Evolutionary conservation across 2,113 vertebrate genomes (phyloP), one percentile per base, ranked within the genome.

Genomic region (Dunckerocampus dactyliophorus): DNA sequence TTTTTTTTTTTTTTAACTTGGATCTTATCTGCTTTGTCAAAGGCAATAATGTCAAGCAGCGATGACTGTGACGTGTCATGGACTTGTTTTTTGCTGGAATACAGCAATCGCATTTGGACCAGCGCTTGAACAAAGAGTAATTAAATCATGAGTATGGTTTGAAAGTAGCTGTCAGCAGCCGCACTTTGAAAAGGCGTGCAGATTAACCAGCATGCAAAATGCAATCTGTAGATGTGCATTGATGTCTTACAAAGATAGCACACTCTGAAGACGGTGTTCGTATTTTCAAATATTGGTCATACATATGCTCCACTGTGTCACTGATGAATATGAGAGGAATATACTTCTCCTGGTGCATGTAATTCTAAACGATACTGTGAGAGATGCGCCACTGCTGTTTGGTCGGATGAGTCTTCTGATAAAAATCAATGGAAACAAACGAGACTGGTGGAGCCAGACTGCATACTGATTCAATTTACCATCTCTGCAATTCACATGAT

Each of bases 391-490:
- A 6, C 31, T 47, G 31, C 60, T 49, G 12, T 15, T 65, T 72
- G 39, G 62, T 52, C 66, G 72, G 62, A 46, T 8, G 24, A 75
- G 60, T 72, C 57, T 67, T 75, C 62, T 80, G 85, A 86, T 85
- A 79, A 53, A 67, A 75, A 88, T 85, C 82, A 83, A 82, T 85
- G 73, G 62, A 81, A 82, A 72, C 60, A 68, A 65, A 69, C 53
- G 74, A 83, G 82, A 88, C 74, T 68, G 50, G 75, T 83, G 84
- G 82, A 89, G 85, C 85, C 87, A 82, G 81, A 80, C 82, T 76
- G 72, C 62, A 71, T n/a, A 20, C 61, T 85, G 78, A 88, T 87
- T 86, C 76, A 75, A 85, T 89, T 88, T 84, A 79, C 47, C 66
- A 60, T 80, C 67, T 78, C 67, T 76, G 75, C 72, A 72, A 74